Percentiles rank a stretch among this genome's conserved stretches.
phyloP scores from a whole-genome alignment of 2,797 vertebrate species.

The Ctenopoma multispine region DNA sequence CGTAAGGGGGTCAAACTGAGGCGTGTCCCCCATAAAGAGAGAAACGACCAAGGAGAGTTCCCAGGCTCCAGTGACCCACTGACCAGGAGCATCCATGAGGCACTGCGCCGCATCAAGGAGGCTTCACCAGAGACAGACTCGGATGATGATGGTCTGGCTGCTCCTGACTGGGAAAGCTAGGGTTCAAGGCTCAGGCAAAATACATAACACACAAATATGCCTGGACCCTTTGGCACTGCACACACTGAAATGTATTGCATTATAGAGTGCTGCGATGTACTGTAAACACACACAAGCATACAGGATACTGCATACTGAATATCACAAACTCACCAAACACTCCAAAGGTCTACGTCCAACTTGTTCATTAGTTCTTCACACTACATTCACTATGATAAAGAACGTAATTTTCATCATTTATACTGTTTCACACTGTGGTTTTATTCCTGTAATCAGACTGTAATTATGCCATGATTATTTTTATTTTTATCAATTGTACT shows the following conservation, averaged over 20 bases:
- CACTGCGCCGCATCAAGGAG: conserved; percentile 97
- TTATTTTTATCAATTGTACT: conserved; percentile 51
- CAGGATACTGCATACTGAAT: conserved; percentile 27
- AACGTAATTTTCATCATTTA: conserved; percentile 44
- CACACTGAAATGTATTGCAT: conserved; percentile 47
- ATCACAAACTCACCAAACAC: conserved; percentile 54
- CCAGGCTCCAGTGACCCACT: conserved; percentile 90
- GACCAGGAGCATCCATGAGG: conserved; percentile 97
- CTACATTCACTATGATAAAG: conserved; percentile 29
- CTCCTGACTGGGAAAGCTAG: conserved; percentile 96
- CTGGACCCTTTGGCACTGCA: conserved; percentile 44
- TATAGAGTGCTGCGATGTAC: conserved; percentile 42
- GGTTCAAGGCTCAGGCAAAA: conserved; percentile 23
- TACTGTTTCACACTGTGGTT: conserved; percentile 49
- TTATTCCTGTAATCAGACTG: conserved; percentile 42
- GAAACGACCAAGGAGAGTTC: conserved; percentile 69
- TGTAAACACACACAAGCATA: conserved; percentile 28
- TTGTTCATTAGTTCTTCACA: conserved; percentile 44
- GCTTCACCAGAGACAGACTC: conserved; percentile 97
- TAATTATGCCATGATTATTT: conserved; percentile 47
- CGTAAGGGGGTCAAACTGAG: conserved; percentile 95
- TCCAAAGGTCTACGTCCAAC: conserved; percentile 45
- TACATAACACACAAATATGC: conserved; percentile 36
- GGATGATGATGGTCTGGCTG: conserved; percentile 91
- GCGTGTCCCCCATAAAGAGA: conserved; percentile 88